phyloP scores from a whole-genome alignment of 2,888 invertebrate species.

The Drosophila yooni region DNA sequence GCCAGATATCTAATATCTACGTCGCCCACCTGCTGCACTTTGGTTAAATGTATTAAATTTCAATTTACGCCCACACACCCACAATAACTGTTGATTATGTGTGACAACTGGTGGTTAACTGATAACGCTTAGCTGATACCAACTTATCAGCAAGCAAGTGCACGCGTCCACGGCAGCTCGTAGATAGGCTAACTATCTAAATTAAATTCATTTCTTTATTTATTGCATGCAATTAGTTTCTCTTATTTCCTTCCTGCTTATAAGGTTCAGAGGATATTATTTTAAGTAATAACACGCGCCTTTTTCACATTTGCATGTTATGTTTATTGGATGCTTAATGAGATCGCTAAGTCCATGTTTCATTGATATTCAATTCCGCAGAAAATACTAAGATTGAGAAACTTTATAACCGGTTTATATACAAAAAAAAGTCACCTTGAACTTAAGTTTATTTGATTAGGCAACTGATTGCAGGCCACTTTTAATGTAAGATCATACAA shows the following conservation, averaged over 20 bases:
- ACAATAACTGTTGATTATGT: conserved; percentile 17
- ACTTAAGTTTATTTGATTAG: neutral
- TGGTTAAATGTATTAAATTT: conserved; percentile 9
- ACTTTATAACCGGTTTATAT: neutral
- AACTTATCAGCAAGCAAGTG: conserved; percentile 16
- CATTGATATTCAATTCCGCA: neutral
- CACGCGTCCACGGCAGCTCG: conserved; percentile 17
- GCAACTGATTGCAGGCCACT: neutral
- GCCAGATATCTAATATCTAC: neutral
- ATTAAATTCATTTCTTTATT: neutral
- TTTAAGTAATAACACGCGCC: neutral
- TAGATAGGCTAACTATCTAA: neutral
- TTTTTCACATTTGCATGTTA: neutral
- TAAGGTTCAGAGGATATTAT: neutral
- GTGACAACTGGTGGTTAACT: conserved; percentile 17
- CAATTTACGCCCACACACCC: conserved; percentile 4
- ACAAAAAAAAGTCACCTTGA: neutral
- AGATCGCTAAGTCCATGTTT: neutral
- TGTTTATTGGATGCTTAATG: neutral
- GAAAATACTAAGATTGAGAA: neutral
- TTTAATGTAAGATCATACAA: neutral
- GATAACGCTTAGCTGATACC: conserved; percentile 16
- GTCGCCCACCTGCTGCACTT: conserved; percentile 7
- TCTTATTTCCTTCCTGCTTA: neutral
- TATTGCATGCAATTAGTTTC: neutral